Evolutionary conservation across 2,113 vertebrate species (phyloP).

Genomic region (Etheostoma cragini): DNA sequence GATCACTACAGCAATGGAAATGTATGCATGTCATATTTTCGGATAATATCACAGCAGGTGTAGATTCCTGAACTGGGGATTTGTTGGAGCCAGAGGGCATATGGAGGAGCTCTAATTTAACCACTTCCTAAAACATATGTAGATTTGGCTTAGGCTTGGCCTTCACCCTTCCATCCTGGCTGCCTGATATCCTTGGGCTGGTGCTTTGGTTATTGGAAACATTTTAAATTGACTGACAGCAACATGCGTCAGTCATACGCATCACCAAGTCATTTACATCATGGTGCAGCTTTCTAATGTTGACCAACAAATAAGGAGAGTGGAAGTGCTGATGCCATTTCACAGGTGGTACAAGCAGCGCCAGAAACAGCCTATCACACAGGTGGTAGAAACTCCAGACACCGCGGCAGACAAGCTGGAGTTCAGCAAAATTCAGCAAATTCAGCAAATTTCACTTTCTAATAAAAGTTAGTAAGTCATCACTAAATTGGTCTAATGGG

Average conservation of each 20-base stretch:
- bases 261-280: conserved; percentile 3
- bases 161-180: neutral
- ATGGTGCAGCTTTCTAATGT: neutral
- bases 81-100: neutral
- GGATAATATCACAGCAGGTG: neutral
- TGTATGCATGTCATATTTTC: neutral
- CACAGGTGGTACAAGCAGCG: neutral
- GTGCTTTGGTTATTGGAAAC: conserved; percentile 1
- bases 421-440: neutral
- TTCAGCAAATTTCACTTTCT: neutral
- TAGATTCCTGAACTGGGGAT: neutral
- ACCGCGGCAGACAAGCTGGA: neutral
- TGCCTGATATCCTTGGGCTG: neutral
- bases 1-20: neutral
- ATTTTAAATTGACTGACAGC: conserved; percentile 2
- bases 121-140: neutral
- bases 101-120: neutral
- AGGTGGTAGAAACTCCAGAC: neutral
- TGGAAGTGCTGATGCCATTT: neutral
- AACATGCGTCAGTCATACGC: conserved; percentile 6
- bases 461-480: too few relatives aligned
- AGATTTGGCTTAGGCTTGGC: neutral
- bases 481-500: too few relatives aligned
- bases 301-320: neutral
- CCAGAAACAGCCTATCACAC: neutral